Evolutionary conservation across 1,140 invertebrate genomes (phyloP), one percentile per base, ranked within the genome.

Genomic region (Pseudoatta argentina): DNA sequence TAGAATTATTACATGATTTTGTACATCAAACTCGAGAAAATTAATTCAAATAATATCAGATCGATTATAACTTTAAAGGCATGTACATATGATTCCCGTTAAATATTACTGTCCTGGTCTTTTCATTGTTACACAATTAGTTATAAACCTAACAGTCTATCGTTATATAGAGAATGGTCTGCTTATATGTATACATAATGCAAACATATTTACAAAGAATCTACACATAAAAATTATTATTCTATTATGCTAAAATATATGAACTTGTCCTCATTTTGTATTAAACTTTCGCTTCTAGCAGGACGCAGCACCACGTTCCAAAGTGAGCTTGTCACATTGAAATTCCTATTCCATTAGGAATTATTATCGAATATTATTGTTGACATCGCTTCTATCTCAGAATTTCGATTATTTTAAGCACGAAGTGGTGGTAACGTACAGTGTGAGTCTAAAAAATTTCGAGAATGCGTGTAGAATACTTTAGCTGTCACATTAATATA

Each of bases 101-200:
- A 86, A 89, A 89, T 88, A 89, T 75, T 78, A 67, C 55, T 18
- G 8, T 21, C 3, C 39, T 78, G 27, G 48, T 89, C 69, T 79
- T 81, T 81, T 81, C 27, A 61, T 85, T 71, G 59, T 34, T 66
- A 69, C 79, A 82, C 14, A 76, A 76, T 85, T 91, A 44, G 10
- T 44, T 44, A 1, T 44, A 91, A 91, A 88, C 83, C 88, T 92
- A 92, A 86, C 92, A 93, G 91, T 93, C 90, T 93, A 90, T 87
- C 75, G 77, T 89, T 89, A 90, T 89, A 67, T 87, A 87, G 69
- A 88, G 75, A 88, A 86, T 88, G 87, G 89, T 53, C n/a, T 59
- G 27, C 77, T 92, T 93, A 92, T 63, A 30, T 59, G 0, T 63
- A 30, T 87, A 93, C 92, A 93, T 92, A 81, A 91, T 91, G 93